Base-by-base conservation (phyloP, 2,797 vertebrate genomes). In the Hyperoplus lanceolatus region DNA sequence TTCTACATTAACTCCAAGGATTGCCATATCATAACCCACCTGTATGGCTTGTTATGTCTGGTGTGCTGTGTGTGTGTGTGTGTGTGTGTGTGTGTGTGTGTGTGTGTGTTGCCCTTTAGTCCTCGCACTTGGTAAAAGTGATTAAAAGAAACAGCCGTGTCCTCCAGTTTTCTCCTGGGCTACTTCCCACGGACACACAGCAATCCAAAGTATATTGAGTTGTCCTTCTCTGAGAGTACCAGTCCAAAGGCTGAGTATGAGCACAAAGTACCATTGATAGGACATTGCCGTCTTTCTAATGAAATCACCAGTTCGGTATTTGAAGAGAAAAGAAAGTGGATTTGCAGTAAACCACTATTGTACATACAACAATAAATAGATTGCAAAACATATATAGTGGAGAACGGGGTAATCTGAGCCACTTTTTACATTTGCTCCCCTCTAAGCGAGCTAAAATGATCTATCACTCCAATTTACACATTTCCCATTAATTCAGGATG, bases 81-180 rank as follows among this genome's bases (percentile, higher is more conserved):
- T 21, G 43, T 29, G 8, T 29, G 45, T 11, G 21, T 29, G 11
- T 4, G 12, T 21, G n/a, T 18, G 5, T 12, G 18, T 54, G 51
- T 29, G 29, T 49, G 38, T 59, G 58, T 38, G 42, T 21, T 54
- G 38, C 13, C 38, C 15, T 68, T 72, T 41, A 48, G 45, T 51
- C 9, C 8, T 15, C 36, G 14, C 38, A 49, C 53, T 18, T 59
- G 36, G 16, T 59, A 38, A 61, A 58, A 58, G 57, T 54, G 18
- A 73, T 72, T 55, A 62, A 77, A 70, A 48, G 36, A 36, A 53
- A 54, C 4, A 66, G 38, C 9, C 58, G 55, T 51, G 56, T 51
- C 51, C 43, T 59, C 48, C 13, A 50, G 49, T 36, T 62, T 62
- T 29, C 59, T 60, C 49, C 39, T 64, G 41, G 36, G 21, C 48